Conservation (phyloP, 2,113 vertebrate genomes). For the Catharus fuscescens region DNA sequence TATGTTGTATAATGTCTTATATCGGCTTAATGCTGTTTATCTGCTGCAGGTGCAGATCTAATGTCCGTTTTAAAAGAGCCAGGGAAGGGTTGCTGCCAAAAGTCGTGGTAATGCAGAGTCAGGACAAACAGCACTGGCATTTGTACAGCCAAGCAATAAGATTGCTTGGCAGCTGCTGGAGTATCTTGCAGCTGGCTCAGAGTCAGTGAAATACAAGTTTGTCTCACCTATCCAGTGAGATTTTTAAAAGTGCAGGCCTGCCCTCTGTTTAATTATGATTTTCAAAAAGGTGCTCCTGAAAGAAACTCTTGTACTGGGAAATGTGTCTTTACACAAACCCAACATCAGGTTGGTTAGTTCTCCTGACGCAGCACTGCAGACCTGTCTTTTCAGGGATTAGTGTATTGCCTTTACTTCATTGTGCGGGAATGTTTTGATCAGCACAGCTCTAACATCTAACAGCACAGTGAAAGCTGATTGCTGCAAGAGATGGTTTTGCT, state of each 20-base stretch:
- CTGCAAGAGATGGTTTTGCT: conserved; percentile 19
- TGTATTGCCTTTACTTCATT: neutral
- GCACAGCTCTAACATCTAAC: neutral
- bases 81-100: neutral
- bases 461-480: neutral
- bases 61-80: neutral
- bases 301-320: neutral
- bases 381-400: conserved; percentile 9
- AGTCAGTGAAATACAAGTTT: neutral
- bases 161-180: neutral
- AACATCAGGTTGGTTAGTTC: neutral
- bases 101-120: neutral
- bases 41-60: neutral
- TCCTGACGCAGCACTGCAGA: neutral
- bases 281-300: neutral
- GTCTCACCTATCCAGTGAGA: neutral
- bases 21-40: neutral
- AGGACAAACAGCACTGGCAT: neutral
- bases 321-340: neutral
- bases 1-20: neutral
- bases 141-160: neutral
- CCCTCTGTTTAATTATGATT: neutral
- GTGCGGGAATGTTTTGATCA: conserved; percentile 40
- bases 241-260: neutral
- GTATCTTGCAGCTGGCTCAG: neutral